A percentile compares a stretch with the other conserved stretches of the same genome.
phyloP scores from a whole-genome alignment of 1,140 invertebrate species.

The Sweltsa coloradensis region DNA sequence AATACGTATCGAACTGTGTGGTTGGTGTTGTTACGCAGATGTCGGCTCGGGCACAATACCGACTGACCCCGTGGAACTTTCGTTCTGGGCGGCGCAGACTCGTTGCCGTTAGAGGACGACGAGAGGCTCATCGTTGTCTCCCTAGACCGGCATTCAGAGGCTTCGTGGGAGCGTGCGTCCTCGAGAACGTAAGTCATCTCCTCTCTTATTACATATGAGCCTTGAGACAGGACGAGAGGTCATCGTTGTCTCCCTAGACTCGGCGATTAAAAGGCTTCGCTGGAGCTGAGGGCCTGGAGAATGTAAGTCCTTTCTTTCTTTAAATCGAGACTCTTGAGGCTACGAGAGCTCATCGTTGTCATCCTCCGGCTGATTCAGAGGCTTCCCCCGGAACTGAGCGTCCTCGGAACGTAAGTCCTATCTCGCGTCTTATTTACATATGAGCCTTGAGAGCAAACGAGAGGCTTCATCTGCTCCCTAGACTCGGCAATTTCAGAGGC shows the following conservation, averaged over 20 bases:
- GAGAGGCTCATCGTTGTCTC: conserved; percentile 44
- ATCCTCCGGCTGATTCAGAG: no score
- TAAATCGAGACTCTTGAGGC: background rate
- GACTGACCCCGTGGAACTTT: conserved; percentile 52
- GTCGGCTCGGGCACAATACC: no score
- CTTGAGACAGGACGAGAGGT: background rate
- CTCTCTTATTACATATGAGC: background rate
- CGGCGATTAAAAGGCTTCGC: background rate
- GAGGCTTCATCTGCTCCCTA: no score
- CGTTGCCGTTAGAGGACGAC: conserved; percentile 48
- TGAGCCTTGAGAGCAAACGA: no score
- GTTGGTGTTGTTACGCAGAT: no score
- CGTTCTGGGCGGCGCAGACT: conserved; percentile 68
- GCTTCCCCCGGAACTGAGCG: no score
- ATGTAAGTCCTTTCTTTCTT: background rate
- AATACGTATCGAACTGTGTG: no score
- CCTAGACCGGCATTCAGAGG: conserved; percentile 49
- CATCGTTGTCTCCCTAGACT: background rate
- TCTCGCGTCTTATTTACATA: no score
- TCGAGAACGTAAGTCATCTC: conserved; percentile 40
- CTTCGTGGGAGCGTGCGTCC: conserved; percentile 48
- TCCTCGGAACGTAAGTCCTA: no score
- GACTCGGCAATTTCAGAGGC: no score
- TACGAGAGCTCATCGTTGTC: no score
- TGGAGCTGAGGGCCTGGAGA: background rate